phyloP scores from a whole-genome alignment of 2,797 vertebrate genomes.

The Austrolebias charrua region DNA sequence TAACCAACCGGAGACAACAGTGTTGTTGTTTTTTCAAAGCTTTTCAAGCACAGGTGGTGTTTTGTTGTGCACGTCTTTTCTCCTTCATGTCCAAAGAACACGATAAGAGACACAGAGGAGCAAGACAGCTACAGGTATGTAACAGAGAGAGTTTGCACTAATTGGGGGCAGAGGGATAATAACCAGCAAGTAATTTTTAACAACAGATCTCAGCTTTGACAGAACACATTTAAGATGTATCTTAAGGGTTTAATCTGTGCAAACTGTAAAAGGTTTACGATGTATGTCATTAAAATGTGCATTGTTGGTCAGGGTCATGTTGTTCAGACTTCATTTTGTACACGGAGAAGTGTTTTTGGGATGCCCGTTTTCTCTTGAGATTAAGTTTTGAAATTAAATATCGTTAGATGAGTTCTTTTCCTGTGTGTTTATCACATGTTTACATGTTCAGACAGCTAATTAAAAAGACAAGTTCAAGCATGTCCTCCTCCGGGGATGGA shows the following conservation, averaged over 20 bases:
- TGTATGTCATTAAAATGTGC: background rate
- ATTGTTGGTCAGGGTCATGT: background rate
- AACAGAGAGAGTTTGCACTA: slow-evolving; percentile 60
- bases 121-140: slow-evolving; percentile 45
- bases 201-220: slow-evolving; percentile 14
- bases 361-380: slow-evolving; percentile 27
- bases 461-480: slow-evolving; percentile 73
- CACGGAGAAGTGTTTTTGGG: slow-evolving; percentile 15
- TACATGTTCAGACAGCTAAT: slow-evolving; percentile 68
- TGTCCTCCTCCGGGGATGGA: slow-evolving; percentile 55
- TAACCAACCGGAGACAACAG: slow-evolving; percentile 27
- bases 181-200: slow-evolving; percentile 42
- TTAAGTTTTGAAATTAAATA: slow-evolving; percentile 25
- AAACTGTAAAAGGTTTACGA: background rate
- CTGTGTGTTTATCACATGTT: slow-evolving; percentile 57
- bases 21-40: slow-evolving; percentile 57
- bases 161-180: slow-evolving; percentile 62
- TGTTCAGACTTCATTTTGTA: background rate
- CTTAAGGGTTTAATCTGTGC: background rate
- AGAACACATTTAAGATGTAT: slow-evolving; percentile 9
- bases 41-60: slow-evolving; percentile 57
- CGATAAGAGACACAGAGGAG: slow-evolving; percentile 62
- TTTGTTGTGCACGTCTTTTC: slow-evolving; percentile 12
- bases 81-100: slow-evolving; percentile 53
- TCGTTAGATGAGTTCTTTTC: slow-evolving; percentile 50